Evolutionary conservation across 2,113 vertebrate species (phyloP).

Genomic region (Sorex araneus): DNA sequence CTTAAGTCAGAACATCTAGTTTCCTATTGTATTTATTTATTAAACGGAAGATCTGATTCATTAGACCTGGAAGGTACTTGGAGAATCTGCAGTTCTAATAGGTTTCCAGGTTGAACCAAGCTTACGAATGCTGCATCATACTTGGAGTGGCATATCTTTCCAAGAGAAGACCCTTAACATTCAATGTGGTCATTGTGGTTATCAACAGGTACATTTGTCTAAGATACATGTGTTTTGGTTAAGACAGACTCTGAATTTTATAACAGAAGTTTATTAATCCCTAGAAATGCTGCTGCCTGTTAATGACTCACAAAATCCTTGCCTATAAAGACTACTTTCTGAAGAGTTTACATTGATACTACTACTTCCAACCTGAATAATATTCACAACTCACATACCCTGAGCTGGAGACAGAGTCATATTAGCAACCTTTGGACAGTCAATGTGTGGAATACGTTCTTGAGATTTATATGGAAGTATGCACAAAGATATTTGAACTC

Average conservation of each 20-base stretch:
- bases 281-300: constrained; percentile 43
- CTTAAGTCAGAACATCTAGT: neutral
- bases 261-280: constrained; percentile 74
- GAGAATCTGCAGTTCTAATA: constrained; percentile 22
- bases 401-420: neutral
- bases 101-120: neutral
- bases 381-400: constrained; percentile 50
- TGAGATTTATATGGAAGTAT: neutral
- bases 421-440: neutral
- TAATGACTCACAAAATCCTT: constrained; percentile 75
- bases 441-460: neutral
- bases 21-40: constrained; percentile 21
- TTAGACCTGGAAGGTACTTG: neutral
- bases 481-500: neutral
- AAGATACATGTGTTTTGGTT: constrained; percentile 23
- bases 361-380: constrained; percentile 69
- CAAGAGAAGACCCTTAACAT: constrained; percentile 35
- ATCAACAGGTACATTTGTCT: constrained; percentile 54
- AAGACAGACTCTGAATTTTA: constrained; percentile 71
- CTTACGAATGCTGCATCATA: neutral
- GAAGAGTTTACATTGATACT: constrained; percentile 77
- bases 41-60: constrained; percentile 6
- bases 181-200: constrained; percentile 26
- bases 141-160: neutral
- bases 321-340: constrained; percentile 78